These are phyloP conservation scores for Hepsetus odoe DNA, from an alignment of 2,113 vertebrate species.

Conservation along the genomic window DNA sequence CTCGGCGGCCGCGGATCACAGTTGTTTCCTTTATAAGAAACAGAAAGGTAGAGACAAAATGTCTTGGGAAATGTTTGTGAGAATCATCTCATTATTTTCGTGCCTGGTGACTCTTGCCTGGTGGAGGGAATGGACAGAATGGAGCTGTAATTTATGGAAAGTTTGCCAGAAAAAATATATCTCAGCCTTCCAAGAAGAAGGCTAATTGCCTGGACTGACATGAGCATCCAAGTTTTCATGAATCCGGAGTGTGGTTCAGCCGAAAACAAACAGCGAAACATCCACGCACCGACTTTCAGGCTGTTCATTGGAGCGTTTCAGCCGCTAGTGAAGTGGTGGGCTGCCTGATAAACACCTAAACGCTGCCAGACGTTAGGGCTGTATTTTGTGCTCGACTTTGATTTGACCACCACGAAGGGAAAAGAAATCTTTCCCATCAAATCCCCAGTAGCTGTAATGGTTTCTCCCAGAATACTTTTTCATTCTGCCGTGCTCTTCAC, in stretches of 20 bases:
- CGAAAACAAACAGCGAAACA: neutral
- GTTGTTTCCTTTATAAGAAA: constrained; percentile 34
- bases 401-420: no score
- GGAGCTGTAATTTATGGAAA: constrained; percentile 20
- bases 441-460: no score
- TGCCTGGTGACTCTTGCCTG: neutral
- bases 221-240: constrained; percentile 5
- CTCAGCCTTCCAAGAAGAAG: neutral
- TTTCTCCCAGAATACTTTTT: no score
- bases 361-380: no score
- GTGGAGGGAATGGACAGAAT: constrained; percentile 19
- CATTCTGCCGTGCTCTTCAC: no score
- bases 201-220: neutral
- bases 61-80: constrained; percentile 31
- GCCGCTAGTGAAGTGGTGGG: no score
- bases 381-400: no score
- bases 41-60: constrained; percentile 6
- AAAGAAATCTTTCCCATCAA: no score
- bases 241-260: neutral
- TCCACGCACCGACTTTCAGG: neutral
- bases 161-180: neutral
- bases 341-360: no score
- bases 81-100: constrained; percentile 22
- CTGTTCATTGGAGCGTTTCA: no score
- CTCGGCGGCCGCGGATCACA: constrained; percentile 10